Evolutionary conservation across 2,113 vertebrate genomes (phyloP), one percentile per base, ranked within the genome.

Genomic region (Conger conger): DNA sequence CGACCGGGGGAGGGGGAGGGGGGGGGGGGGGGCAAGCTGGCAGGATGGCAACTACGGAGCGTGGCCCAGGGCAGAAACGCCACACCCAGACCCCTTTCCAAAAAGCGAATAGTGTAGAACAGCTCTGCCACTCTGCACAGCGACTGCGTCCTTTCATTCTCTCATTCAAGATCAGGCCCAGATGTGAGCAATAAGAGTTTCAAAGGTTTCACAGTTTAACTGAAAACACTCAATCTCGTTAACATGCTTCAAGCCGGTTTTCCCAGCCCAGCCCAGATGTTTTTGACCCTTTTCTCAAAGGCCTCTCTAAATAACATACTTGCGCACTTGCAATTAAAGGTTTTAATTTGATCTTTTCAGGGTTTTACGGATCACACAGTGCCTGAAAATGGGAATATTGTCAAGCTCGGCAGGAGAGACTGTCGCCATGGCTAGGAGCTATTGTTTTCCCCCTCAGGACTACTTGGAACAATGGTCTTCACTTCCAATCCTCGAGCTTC

Each of bases 111-210:
- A 38, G 15, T 79, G 77, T 17, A 40, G 16, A 20, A 18, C 35
- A 17, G 17, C 77, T 38, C 36, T 6, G 13, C 13, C 33, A 30
- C 79, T 33, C 38, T 87, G 82, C 80, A 37, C 76, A 84, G 87
- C 86, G 83, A 86, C 84, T 50, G 79, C 36, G 77, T 83, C 79
- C 57, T 80, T 85, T 82, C 82, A 73, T 83, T 88, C 88, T 88
- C 87, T 83, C n/a, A n/a, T n/a, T 81, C n/a, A 88, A 91, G 87
- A 93, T 94, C 88, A 90, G 87, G 87, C 84, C 93, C 93, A 93
- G 92, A 94, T 94, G 93, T 88, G 86, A 91, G 91, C 91, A 90
- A 91, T 94, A 90, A 92, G 91, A 93, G 90, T 91, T 91, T 91
- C 87, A 90, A 83, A 84, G 90, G 87, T 90, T 90, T 90, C 86